Evolutionary conservation across 1,140 invertebrate genomes (phyloP).

Genomic region (Aphelinus certus): DNA sequence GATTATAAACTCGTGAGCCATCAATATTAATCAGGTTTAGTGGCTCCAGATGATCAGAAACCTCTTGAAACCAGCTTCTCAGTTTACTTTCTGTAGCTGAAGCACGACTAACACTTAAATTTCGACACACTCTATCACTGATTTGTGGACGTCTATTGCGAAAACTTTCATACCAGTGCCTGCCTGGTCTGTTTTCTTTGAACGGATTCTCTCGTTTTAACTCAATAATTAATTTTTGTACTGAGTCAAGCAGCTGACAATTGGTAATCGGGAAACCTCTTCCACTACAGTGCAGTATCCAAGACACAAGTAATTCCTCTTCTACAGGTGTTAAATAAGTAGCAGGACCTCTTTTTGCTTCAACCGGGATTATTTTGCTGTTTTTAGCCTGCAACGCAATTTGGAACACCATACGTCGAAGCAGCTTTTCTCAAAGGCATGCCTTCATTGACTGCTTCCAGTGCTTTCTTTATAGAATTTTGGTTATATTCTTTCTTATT

Average conservation of each 20-base stretch:
- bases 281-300: constrained; percentile 17
- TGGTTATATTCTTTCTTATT: too few relatives aligned
- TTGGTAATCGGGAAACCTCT: constrained; percentile 23
- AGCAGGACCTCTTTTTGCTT: too few relatives aligned
- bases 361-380: too few relatives aligned
- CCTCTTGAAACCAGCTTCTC: constrained; percentile 6
- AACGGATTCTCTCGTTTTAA: constrained; percentile 24
- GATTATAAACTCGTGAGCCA: constrained; percentile 43
- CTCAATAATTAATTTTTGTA: constrained; percentile 43
- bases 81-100: constrained; percentile 37
- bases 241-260: constrained; percentile 1
- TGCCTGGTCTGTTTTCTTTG: constrained; percentile 41
- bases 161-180: constrained; percentile 47
- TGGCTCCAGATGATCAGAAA: constrained; percentile 5
- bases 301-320: constrained; percentile 16
- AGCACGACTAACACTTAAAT: constrained; percentile 44
- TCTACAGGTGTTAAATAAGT: background rate
- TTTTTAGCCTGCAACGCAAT: too few relatives aligned
- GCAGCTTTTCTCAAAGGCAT: too few relatives aligned
- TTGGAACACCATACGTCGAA: too few relatives aligned
- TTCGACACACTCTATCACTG: constrained; percentile 42
- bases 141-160: constrained; percentile 43
- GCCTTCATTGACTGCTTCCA: too few relatives aligned
- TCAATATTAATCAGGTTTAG: constrained; percentile 33
- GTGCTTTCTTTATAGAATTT: too few relatives aligned